These are phyloP conservation scores for Chascanopsetta lugubris DNA, from an alignment of 2,113 vertebrate genomes.

Conservation along the genomic window DNA sequence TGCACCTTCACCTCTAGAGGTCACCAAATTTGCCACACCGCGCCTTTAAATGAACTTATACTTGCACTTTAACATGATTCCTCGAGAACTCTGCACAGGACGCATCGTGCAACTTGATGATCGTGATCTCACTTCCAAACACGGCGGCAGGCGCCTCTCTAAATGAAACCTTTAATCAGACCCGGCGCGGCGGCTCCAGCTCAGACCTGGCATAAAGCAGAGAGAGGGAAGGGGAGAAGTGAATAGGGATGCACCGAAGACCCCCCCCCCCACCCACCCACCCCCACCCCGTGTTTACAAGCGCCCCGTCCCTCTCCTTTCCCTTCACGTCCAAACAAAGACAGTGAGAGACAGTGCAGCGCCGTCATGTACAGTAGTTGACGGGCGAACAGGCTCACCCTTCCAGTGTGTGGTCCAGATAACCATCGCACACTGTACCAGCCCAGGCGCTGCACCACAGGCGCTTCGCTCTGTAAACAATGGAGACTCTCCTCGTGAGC, in stretches of 20 bases:
- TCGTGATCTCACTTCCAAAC: not conserved
- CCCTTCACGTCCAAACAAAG: constrained; percentile 74
- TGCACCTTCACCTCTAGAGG: no score
- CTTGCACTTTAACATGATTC: no score
- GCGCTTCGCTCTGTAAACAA: constrained; percentile 71
- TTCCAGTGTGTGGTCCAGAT: constrained; percentile 68
- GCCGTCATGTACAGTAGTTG: constrained; percentile 52
- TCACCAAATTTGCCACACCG: no score
- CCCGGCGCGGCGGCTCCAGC: not conserved
- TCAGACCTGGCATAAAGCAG: not conserved
- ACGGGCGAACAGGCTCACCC: constrained; percentile 47
- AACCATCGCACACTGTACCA: constrained; percentile 68
- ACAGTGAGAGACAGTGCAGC: constrained; percentile 75
- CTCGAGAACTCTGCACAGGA: no score
- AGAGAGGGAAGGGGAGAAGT: constrained; percentile 12
- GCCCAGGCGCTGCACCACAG: constrained; percentile 53
- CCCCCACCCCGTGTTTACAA: constrained; percentile 63
- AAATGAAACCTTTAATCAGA: not conserved
- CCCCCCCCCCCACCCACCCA: no score
- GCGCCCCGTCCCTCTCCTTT: constrained; percentile 59
- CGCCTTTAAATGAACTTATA: no score
- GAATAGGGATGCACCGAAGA: constrained; percentile 26
- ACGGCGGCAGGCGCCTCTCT: not conserved
- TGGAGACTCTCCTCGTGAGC: constrained; percentile 10
- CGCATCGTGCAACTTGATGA: not conserved